These are phyloP conservation scores for Apis dorsata DNA, from an alignment of 1,140 invertebrate genomes.

Conservation along the genomic window DNA sequence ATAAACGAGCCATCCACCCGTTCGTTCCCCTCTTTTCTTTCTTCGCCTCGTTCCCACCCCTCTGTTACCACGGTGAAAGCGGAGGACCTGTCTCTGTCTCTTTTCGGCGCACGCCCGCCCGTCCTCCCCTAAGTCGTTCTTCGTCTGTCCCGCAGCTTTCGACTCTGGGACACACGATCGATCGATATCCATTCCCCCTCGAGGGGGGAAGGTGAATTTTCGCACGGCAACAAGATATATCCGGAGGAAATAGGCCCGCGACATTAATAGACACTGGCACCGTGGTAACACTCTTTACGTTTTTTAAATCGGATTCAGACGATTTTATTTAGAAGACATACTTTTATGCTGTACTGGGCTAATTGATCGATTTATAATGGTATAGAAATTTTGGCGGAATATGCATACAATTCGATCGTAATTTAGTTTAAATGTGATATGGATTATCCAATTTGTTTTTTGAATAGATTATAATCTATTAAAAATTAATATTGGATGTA, in stretches of 20 bases:
- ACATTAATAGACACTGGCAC: slow-evolving; percentile 65
- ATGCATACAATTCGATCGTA: no score
- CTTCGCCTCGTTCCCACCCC: background rate
- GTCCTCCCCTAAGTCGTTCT: background rate
- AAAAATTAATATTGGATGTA: no score
- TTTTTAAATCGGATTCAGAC: background rate
- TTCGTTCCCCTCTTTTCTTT: background rate
- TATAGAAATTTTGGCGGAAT: no score
- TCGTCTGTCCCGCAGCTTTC: slow-evolving; percentile 27
- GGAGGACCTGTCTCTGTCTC: background rate
- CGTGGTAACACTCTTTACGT: slow-evolving; percentile 52
- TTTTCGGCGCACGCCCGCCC: background rate
- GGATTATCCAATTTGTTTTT: no score
- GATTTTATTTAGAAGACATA: no score
- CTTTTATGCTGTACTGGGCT: no score
- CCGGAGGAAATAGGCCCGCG: slow-evolving; percentile 66
- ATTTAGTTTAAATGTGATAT: no score
- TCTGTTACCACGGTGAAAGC: slow-evolving; percentile 15
- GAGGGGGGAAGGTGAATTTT: slow-evolving; percentile 58
- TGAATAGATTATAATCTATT: no score
- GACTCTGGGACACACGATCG: slow-evolving; percentile 50
- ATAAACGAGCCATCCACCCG: slow-evolving; percentile 41
- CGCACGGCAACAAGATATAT: slow-evolving; percentile 68
- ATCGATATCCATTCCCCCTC: slow-evolving; percentile 54
- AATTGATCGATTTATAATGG: no score